A percentile compares a stretch with the other conserved stretches of the same genome.
Conservation (phyloP, 2,888 invertebrate genomes). For the Himalopsyche tibetana region DNA sequence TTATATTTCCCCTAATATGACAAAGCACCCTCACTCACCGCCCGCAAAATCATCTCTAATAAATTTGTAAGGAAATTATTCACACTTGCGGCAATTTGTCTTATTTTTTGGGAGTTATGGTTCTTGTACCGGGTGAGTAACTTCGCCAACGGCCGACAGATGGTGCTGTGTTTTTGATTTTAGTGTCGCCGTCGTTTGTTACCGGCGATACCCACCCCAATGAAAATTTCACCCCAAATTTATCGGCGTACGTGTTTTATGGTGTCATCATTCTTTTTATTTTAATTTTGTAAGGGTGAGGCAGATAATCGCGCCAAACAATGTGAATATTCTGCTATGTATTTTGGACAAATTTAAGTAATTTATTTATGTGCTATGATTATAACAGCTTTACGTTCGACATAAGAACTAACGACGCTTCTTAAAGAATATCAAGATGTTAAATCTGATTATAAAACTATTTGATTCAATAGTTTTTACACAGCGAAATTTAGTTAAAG, state of each 20-base stretch:
- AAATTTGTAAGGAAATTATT: constrained; percentile 64
- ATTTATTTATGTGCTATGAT: neutral
- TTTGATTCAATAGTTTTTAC: too few species aligned
- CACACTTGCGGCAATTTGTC: constrained; percentile 64
- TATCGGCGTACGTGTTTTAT: constrained; percentile 53
- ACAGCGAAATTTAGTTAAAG: too few species aligned
- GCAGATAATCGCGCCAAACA: neutral
- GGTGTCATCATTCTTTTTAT: constrained; percentile 53
- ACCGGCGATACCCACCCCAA: constrained; percentile 41
- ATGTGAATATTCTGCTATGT: neutral
- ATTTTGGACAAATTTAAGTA: neutral
- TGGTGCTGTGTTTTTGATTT: constrained; percentile 58
- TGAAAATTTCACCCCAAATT: constrained; percentile 34
- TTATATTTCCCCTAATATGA: constrained; percentile 54
- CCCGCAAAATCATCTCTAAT: constrained; percentile 63
- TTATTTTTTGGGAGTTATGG: constrained; percentile 59
- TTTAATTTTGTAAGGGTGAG: constrained; percentile 43
- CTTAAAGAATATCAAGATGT: too few species aligned
- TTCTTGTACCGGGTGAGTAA: constrained; percentile 50
- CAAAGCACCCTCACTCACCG: constrained; percentile 47
- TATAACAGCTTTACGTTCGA: too few species aligned
- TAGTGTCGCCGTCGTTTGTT: constrained; percentile 50
- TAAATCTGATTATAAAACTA: too few species aligned
- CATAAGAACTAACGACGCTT: too few species aligned
- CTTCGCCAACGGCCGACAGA: constrained; percentile 56